Evolutionary conservation across 1,140 invertebrate genomes (phyloP), one percentile per base, ranked within the genome.

Genomic region (Drosophila kikkawai): DNA sequence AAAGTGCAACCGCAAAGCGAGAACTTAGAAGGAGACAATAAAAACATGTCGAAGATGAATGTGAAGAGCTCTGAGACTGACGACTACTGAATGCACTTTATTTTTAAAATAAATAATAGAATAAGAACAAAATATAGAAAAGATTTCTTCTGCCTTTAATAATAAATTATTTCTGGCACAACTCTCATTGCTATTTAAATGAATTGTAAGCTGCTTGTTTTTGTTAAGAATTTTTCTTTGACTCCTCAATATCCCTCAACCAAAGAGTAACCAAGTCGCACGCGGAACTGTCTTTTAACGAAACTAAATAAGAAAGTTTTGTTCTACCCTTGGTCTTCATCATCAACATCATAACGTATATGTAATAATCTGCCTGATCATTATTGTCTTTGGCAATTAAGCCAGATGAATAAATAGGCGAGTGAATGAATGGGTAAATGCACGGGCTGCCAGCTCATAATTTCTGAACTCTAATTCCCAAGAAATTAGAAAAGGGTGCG

Each of bases 401-500:
- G 65, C 69, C 64, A 66, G 74, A 75, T 79, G 80, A 79, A 82
- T 78, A 77, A 82, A 60, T 77, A 65, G 53, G 53, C 53, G 19
- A 69, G 80, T 76, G 67, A 75, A 65, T 55, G 59, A 69, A 57
- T 55, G 55, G 51, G 59, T 60, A 56, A 42, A 45, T 71, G 79
- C 53, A 69, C 65, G 67, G 37, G 13, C 59, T 61, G 77, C 48
- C 63, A 64, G 63, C 60, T 79, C 58, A 82, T 73, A 73, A 82
- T 87, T 82, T 80, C 84, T 80, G 60, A 85, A 90, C 81, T 90
- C 85, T 76, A 82, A 85, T 90, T 90, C 85, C 78, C 70, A 88
- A 90, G 84, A 88, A 88, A 90, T 90, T 90, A 82, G 85, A 90
- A 70, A 71, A 79, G 87, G 58, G 71, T 73, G 70, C 71, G 79